Conservation (phyloP, 2,113 vertebrate species). For the Xenopus laevis region DNA sequence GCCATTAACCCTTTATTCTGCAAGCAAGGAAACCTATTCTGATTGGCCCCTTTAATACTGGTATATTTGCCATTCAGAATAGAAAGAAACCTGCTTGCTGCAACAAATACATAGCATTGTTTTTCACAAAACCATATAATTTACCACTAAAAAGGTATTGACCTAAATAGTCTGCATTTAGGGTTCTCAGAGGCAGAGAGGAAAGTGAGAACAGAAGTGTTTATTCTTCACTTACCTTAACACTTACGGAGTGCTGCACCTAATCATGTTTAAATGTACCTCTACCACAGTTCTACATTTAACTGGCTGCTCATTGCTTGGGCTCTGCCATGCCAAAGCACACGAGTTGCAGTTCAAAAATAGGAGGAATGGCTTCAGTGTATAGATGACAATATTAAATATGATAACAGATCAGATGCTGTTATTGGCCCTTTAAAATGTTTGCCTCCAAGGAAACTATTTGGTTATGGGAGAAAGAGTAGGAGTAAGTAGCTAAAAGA, state of each 20-base stretch:
- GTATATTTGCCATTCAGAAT: slow-evolving; percentile 4
- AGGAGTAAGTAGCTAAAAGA: no score
- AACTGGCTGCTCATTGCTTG: slow-evolving; percentile 4
- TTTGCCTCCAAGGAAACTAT: no score
- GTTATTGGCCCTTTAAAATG: no score
- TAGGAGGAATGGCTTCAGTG: not conserved
- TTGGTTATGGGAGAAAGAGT: no score
- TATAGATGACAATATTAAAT: no score
- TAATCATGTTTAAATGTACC: slow-evolving; percentile 22
- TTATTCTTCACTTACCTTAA: slow-evolving; percentile 32
- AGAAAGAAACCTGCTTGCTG: not conserved
- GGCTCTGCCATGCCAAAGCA: slow-evolving; percentile 4
- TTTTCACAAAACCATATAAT: not conserved
- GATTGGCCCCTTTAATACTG: not conserved
- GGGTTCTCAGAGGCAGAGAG: not conserved
- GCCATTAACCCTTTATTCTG: slow-evolving; percentile 25
- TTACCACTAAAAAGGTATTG: not conserved
- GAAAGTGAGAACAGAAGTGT: not conserved
- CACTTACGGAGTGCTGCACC: slow-evolving; percentile 18
- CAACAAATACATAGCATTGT: not conserved
- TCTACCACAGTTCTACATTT: slow-evolving; percentile 5
- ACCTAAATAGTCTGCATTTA: slow-evolving; percentile 13
- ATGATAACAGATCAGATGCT: no score
- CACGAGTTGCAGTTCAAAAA: slow-evolving; percentile 2
- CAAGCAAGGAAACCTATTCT: slow-evolving; percentile 12